A percentile compares a stretch with the other conserved stretches of the same genome.
Evolutionary conservation across 2,797 vertebrate genomes (phyloP).

Genomic region (Lerista edwardsae): DNA sequence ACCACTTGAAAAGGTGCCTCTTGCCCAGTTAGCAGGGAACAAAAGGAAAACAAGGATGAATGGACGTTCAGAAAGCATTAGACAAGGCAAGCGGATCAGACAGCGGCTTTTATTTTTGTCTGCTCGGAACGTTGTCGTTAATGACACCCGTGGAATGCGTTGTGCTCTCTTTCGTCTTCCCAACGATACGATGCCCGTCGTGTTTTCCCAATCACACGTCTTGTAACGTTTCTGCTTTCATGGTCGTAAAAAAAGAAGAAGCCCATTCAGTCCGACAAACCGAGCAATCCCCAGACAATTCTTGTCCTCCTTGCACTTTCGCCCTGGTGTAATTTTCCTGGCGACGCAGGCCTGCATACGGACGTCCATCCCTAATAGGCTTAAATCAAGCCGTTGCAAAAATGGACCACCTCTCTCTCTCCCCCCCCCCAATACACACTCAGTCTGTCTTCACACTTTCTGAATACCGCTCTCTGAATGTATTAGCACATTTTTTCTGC

Average conservation of each 20-base stretch:
- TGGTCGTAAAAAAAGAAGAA: background rate
- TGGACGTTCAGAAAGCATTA: too few relatives aligned
- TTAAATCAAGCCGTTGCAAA: conserved; percentile 21
- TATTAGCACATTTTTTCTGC: conserved; percentile 9
- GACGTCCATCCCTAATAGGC: background rate
- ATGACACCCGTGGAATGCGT: too few relatives aligned
- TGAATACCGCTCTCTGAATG: conserved; percentile 46
- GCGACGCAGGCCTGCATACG: background rate
- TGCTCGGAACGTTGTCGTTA: too few relatives aligned
- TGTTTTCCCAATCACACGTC: too few relatives aligned
- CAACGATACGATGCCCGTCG: too few relatives aligned
- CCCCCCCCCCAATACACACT: background rate
- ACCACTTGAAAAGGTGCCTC: too few relatives aligned
- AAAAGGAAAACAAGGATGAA: too few relatives aligned
- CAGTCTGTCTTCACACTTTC: background rate
- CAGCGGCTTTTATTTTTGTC: too few relatives aligned
- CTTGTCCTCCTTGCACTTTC: background rate
- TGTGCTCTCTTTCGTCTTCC: too few relatives aligned
- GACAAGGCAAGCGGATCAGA: too few relatives aligned
- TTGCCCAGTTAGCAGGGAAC: too few relatives aligned
- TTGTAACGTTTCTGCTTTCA: background rate
- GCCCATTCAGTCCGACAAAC: background rate
- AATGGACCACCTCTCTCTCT: background rate
- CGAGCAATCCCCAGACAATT: background rate
- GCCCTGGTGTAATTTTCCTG: conserved; percentile 4